Percentiles rank a stretch among this genome's conserved stretches.
Conservation (phyloP, 92 coral and sea anemone genomes). For the Virgularia gustaviana region DNA sequence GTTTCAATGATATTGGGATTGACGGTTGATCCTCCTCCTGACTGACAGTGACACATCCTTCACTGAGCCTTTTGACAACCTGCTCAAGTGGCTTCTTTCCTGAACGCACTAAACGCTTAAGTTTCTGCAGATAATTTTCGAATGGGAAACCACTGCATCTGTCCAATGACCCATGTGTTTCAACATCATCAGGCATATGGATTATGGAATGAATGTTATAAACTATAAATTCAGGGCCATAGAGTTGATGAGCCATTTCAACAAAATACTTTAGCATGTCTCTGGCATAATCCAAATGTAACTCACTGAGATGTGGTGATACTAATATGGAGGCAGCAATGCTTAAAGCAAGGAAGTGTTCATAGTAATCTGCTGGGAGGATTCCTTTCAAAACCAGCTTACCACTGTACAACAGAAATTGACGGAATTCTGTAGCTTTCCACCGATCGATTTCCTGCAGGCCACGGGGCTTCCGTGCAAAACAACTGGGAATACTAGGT, state of each 20-base stretch:
- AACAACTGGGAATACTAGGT: background rate
- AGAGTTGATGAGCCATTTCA: background rate
- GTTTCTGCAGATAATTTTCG: constrained; percentile 18
- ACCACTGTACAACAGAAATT: background rate
- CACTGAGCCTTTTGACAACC: too few relatives aligned
- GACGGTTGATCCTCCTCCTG: background rate
- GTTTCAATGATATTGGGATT: background rate
- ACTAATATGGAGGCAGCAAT: constrained; percentile 7
- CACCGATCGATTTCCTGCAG: background rate
- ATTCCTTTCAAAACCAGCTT: background rate
- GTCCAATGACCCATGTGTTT: background rate
- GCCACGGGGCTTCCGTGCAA: background rate
- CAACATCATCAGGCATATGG: constrained; percentile 8
- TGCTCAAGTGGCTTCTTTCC: too few relatives aligned
- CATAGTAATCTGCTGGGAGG: background rate
- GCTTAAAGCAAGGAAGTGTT: background rate
- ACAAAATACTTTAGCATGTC: constrained; percentile 7
- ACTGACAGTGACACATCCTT: background rate
- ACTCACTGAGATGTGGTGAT: constrained; percentile 4
- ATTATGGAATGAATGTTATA: constrained; percentile 1
- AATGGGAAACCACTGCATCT: constrained; percentile 16
- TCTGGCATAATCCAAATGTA: constrained; percentile 2
- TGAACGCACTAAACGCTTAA: too few relatives aligned
- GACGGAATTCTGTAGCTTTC: constrained; percentile 15
- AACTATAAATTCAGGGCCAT: constrained; percentile 3